phyloP scores from a whole-genome alignment of 2,113 vertebrate genomes.

The Plecotus auritus region DNA sequence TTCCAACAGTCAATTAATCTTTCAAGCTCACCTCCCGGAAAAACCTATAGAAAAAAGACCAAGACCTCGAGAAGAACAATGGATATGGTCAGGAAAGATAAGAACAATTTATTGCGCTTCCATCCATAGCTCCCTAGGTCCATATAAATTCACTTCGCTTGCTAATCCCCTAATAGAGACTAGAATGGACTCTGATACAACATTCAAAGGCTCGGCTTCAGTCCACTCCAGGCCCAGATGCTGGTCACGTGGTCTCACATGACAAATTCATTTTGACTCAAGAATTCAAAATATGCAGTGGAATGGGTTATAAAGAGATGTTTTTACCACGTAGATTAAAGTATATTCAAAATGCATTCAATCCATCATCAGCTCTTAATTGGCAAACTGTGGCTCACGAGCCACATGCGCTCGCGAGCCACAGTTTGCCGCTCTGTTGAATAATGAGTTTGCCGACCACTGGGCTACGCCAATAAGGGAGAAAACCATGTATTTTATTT shows the following conservation, averaged over 20 bases:
- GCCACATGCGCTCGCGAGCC: too few relatives aligned
- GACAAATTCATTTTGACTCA: not conserved
- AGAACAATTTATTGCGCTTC: not conserved
- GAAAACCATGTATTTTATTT: constrained; percentile 21
- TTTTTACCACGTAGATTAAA: not conserved
- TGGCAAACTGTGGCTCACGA: not conserved
- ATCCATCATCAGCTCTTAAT: constrained; percentile 15
- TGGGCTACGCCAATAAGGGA: not conserved
- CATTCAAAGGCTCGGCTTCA: not conserved
- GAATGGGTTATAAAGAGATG: not conserved
- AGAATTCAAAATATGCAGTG: constrained; percentile 8
- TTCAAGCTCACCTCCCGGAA: not conserved
- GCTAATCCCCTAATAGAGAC: not conserved
- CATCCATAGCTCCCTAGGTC: not conserved
- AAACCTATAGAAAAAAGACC: not conserved
- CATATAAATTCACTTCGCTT: not conserved
- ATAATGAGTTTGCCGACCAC: too few relatives aligned
- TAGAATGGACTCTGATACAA: not conserved
- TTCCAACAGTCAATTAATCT: not conserved
- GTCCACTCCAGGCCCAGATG: not conserved
- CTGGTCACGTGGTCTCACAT: not conserved
- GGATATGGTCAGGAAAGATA: not conserved
- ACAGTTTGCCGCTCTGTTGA: too few relatives aligned
- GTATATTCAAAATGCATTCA: constrained; percentile 25
- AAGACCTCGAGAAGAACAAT: not conserved